Base-by-base conservation (phyloP, 2,113 vertebrate genomes). In the Ctenomys sociabilis region DNA sequence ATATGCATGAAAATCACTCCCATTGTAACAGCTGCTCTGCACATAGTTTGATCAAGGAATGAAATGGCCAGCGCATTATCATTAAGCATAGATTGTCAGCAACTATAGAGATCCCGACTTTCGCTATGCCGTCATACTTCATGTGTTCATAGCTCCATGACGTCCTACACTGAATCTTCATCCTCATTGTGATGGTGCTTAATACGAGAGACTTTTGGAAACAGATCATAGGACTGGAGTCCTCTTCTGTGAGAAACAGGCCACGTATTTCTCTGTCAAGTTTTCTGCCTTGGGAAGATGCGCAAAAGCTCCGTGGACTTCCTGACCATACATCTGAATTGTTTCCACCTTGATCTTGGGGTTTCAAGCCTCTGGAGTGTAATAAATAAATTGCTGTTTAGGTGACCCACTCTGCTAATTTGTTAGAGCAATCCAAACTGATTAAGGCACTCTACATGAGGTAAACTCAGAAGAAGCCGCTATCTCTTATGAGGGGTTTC, bases 401-500 rank as follows among this genome's bases (percentile, higher is more conserved):
- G 7, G 14, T 24, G 0, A 43, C 14, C 1, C 5, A 61, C 32
- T 21, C 52, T 16, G 54, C 2, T 35, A 49, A 49, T 61, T 66
- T 70, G 4, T 49, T 37, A 66, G n/a, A 52, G 1, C 19, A 68
- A 0, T 2, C 6, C 49, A 57, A 37, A 92, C 7, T 37, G 17
- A 54, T 30, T 40, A 59, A 13, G 52, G 52, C 24, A 84, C 1
- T 54, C 5, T 59, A 63, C 22, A 17, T 61, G 30, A 92, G 9
- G 7, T 37, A 90, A 93, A 68, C 68, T 68, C 13, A 78, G 59
- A 72, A 22, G 5, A 59, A 61, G 11, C 57, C 40, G 4, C 54
- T 22, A 5, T 43, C 10, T 64, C 30, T 95, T 70, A 26, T n/a
- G 94, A 85, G 30, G 4, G 37, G 57, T 91, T 94, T 89, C 59